phyloP scores from a whole-genome alignment of 2,113 vertebrate genomes.

The Machaerirhynchus nigripectus region DNA sequence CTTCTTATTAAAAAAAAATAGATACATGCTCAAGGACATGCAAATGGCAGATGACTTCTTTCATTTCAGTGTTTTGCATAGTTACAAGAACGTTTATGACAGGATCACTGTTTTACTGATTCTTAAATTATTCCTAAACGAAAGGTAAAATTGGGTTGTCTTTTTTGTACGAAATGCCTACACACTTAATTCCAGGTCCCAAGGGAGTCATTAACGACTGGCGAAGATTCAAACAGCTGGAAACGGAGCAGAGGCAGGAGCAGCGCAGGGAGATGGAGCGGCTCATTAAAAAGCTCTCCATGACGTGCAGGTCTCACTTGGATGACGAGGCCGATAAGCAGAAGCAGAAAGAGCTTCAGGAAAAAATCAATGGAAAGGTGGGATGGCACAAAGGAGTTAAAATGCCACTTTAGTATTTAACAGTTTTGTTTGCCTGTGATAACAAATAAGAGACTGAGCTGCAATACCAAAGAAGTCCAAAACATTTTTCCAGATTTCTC shows the following conservation, averaged over 20 bases:
- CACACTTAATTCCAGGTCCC: slow-evolving; percentile 75
- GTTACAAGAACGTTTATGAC: background rate
- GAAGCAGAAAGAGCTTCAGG: slow-evolving; percentile 87
- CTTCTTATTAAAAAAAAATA: background rate
- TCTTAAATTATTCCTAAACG: background rate
- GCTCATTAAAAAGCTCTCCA: slow-evolving; percentile 90
- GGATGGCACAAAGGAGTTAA: background rate
- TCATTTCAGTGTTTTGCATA: background rate
- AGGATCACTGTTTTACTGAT: background rate
- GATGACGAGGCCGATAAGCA: slow-evolving; percentile 86
- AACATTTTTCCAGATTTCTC: background rate
- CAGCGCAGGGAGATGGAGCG: slow-evolving; percentile 92
- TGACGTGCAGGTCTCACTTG: slow-evolving; percentile 91
- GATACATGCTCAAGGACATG: background rate
- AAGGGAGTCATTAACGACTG: slow-evolving; percentile 98
- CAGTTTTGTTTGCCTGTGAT: background rate
- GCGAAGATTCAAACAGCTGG: slow-evolving; percentile 94
- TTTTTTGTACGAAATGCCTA: rapidly evolving
- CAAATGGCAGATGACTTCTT: background rate
- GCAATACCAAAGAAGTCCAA: background rate
- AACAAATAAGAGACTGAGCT: background rate
- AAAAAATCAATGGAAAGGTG: slow-evolving; percentile 93
- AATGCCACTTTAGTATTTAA: background rate
- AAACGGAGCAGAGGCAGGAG: slow-evolving; percentile 91
- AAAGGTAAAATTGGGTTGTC: background rate